Conservation (phyloP, 2,888 invertebrate genomes). For the Lissocephala sabroskyi region DNA sequence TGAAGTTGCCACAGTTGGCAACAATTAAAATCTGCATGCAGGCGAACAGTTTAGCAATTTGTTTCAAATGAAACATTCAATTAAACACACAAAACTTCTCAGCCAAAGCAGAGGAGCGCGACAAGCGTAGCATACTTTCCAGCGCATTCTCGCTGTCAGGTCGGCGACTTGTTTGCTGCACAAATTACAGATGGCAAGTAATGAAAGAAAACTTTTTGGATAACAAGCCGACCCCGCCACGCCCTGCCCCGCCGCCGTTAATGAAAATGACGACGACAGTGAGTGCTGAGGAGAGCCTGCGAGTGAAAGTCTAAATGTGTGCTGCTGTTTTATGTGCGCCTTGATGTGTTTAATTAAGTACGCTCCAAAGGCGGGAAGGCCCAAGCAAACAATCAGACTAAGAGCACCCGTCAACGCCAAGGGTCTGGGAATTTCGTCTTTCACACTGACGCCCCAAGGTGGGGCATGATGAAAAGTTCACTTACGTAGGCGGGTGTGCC, state of each 20-base stretch:
- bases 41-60: too few relatives aligned
- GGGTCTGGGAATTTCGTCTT: too few relatives aligned
- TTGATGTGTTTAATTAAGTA: constrained; percentile 39
- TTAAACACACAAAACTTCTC: too few relatives aligned
- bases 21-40: too few relatives aligned
- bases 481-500: constrained; percentile 90
- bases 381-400: constrained; percentile 4
- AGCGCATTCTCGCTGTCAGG: too few relatives aligned
- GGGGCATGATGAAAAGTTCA: too few relatives aligned
- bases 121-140: too few relatives aligned
- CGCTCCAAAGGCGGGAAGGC: constrained; percentile 14
- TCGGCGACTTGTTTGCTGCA: not conserved
- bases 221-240: not conserved
- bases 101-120: too few relatives aligned
- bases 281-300: constrained; percentile 1
- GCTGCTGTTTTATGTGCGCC: not conserved
- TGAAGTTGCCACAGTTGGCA: too few relatives aligned
- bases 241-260: constrained; percentile 19
- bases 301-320: not conserved
- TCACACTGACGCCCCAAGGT: too few relatives aligned
- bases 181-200: not conserved
- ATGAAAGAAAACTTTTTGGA: constrained; percentile 20
- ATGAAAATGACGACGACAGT: constrained; percentile 18
- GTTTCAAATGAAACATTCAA: too few relatives aligned
- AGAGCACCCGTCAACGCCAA: too few relatives aligned